Evolutionary conservation across 1,140 invertebrate species (phyloP).

Genomic region (Piezodorus guildinii): DNA sequence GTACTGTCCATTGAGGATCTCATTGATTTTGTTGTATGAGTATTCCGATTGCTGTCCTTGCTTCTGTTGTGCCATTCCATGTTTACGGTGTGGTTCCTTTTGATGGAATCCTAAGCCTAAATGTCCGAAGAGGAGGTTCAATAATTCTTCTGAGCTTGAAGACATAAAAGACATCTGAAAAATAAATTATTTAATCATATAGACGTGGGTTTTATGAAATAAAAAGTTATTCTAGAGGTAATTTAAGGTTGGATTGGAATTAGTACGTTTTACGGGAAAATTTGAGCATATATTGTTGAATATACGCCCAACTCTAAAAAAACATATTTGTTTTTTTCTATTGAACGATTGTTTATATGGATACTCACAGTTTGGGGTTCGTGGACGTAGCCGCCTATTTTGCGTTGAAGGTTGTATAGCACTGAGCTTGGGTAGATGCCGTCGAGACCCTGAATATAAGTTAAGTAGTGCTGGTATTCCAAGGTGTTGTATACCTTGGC

Average conservation of each 20-base stretch:
- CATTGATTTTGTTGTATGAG: slow-evolving; percentile 38
- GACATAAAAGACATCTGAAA: slow-evolving; percentile 18
- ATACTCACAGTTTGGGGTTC: slow-evolving; percentile 26
- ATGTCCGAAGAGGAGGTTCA: slow-evolving; percentile 20
- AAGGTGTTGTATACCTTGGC: slow-evolving; percentile 35
- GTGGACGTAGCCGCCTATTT: slow-evolving; percentile 36
- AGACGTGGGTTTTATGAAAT: neutral
- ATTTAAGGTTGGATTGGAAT: too few species aligned
- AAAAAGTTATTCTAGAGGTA: too few species aligned
- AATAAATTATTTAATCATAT: neutral
- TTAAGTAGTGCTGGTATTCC: slow-evolving; percentile 32
- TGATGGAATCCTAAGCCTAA: slow-evolving; percentile 1
- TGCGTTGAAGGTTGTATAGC: slow-evolving; percentile 32
- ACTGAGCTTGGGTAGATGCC: slow-evolving; percentile 38
- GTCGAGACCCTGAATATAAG: slow-evolving; percentile 42
- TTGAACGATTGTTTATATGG: neutral
- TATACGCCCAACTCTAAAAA: too few species aligned
- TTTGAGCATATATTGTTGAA: too few species aligned
- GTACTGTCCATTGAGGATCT: slow-evolving; percentile 42
- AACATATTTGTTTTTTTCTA: too few species aligned
- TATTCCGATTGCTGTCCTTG: slow-evolving; percentile 30
- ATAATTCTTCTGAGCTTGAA: slow-evolving; percentile 22
- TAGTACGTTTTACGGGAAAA: too few species aligned
- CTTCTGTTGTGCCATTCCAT: slow-evolving; percentile 1
- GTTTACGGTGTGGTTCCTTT: neutral